These are phyloP conservation scores for Kryptopterus vitreolus DNA, from an alignment of 2,797 vertebrate genomes.

Conservation along the genomic window DNA sequence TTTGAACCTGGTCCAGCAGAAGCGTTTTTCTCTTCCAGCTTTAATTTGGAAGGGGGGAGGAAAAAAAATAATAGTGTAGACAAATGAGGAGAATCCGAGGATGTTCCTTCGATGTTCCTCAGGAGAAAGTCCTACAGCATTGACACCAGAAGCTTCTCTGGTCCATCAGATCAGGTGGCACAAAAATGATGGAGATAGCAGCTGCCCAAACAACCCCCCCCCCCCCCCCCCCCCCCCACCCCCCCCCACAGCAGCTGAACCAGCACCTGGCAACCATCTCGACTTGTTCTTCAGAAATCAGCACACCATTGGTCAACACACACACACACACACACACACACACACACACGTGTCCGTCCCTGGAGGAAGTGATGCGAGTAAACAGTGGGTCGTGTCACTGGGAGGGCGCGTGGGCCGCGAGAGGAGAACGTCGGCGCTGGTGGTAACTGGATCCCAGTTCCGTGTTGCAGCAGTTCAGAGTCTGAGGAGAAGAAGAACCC, in stretches of 20 bases:
- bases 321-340: background rate
- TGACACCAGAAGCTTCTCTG: background rate
- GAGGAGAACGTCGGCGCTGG: slow-evolving; percentile 76
- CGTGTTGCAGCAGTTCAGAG: slow-evolving; percentile 77
- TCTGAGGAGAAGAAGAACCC: slow-evolving; percentile 77
- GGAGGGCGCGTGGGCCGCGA: slow-evolving; percentile 82
- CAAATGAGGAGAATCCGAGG: too few relatives aligned
- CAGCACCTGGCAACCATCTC: slow-evolving; percentile 3
- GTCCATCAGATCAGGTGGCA: too few relatives aligned
- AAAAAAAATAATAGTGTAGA: too few relatives aligned
- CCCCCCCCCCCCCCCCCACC: too few relatives aligned
- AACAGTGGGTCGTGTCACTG: slow-evolving; percentile 67
- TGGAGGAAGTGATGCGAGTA: slow-evolving; percentile 2
- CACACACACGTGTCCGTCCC: background rate
- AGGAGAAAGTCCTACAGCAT: background rate
- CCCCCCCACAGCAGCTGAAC: slow-evolving; percentile 18
- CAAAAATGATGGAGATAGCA: too few relatives aligned
- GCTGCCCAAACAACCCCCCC: background rate
- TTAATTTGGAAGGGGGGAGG: too few relatives aligned
- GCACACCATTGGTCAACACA: background rate
- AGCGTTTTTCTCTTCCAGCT: too few relatives aligned
- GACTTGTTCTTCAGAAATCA: slow-evolving; percentile 14
- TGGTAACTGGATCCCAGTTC: slow-evolving; percentile 79
- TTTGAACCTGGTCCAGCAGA: too few relatives aligned
- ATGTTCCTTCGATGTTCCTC: background rate